Conservation (phyloP, 2,113 vertebrate genomes). For the Microtus montanus region DNA sequence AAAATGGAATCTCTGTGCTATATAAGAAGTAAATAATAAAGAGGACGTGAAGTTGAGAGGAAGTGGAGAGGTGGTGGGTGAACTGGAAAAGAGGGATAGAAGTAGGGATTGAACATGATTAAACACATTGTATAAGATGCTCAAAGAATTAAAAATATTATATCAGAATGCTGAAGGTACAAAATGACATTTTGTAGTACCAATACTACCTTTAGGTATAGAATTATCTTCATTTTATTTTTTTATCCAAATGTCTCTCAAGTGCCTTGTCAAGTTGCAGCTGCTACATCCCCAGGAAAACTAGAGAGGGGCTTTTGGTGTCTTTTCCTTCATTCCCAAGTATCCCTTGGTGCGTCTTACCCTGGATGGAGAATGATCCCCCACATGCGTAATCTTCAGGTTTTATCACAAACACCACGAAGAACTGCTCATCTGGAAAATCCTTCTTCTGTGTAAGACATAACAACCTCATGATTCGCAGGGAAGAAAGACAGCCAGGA, state of each 20-base stretch:
- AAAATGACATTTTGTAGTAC: background rate
- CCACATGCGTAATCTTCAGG: slow-evolving; percentile 89
- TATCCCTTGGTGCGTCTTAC: slow-evolving; percentile 75
- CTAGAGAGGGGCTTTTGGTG: background rate
- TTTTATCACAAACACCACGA: slow-evolving; percentile 89
- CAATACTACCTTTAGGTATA: background rate
- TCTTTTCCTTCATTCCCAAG: background rate
- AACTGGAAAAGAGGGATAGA: background rate
- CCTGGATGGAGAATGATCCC: slow-evolving; percentile 84
- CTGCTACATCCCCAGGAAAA: background rate
- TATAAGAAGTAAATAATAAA: background rate
- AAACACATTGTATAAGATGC: background rate
- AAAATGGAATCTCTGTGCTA: background rate
- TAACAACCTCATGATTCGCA: slow-evolving; percentile 53
- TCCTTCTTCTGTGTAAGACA: slow-evolving; percentile 85
- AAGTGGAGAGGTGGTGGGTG: background rate
- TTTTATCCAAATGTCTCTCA: slow-evolving; percentile 13
- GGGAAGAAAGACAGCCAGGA: slow-evolving; percentile 1
- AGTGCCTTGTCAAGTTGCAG: background rate
- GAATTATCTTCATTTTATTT: slow-evolving; percentile 26
- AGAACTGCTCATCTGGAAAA: slow-evolving; percentile 87
- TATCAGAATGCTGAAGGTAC: background rate
- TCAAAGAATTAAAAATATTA: background rate
- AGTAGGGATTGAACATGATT: background rate
- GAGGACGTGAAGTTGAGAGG: background rate